Conservation (phyloP, 2,113 vertebrate genomes). For the Empidonax traillii region DNA sequence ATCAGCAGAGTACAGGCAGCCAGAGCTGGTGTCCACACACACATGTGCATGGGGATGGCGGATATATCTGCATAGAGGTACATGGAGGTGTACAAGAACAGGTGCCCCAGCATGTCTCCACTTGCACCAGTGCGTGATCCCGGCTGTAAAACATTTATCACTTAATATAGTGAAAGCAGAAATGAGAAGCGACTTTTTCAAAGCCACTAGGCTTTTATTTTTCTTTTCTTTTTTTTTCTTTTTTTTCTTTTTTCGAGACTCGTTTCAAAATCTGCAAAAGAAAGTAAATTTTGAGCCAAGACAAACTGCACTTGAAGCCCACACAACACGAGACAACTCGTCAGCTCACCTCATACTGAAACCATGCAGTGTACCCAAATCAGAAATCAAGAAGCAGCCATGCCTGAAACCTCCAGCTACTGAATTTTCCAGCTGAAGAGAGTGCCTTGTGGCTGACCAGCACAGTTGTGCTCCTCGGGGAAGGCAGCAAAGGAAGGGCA, state of each 20-base stretch:
- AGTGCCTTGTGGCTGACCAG: background rate
- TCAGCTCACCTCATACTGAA: background rate
- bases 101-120: background rate
- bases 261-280: background rate
- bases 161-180: background rate
- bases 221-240: no score
- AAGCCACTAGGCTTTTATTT: background rate
- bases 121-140: background rate
- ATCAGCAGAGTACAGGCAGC: background rate
- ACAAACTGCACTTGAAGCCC: background rate
- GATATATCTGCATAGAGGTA: accelerated
- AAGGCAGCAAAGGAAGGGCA: background rate
- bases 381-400: background rate
- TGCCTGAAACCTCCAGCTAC: background rate
- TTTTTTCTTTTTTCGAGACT: background rate
- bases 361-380: background rate
- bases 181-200: background rate
- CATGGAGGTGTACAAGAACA: background rate
- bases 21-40: background rate
- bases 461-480: background rate
- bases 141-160: background rate
- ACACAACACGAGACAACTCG: accelerated
- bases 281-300: background rate
- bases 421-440: background rate
- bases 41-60: accelerated